These are phyloP conservation scores for Zaprionus nigranus DNA, from an alignment of 1,140 invertebrate species.

Conservation along the genomic window DNA sequence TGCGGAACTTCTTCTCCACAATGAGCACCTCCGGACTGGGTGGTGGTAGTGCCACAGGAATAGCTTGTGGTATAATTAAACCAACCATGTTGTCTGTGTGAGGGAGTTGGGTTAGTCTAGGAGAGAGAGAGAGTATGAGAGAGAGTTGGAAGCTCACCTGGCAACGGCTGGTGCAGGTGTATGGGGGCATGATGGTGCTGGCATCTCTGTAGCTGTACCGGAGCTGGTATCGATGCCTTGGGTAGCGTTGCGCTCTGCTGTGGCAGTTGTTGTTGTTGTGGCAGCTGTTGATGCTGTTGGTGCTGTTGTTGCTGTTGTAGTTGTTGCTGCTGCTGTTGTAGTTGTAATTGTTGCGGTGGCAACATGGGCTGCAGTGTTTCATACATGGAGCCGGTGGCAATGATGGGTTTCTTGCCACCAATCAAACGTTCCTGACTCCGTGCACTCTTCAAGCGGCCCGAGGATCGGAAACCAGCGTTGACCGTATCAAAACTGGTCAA, in stretches of 20 bases:
- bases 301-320: conserved; percentile 19
- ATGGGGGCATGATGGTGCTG: conserved; percentile 76
- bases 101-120: neutral
- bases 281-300: conserved; percentile 41
- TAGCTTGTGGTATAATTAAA: conserved; percentile 64
- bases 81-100: conserved; percentile 66
- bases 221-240: conserved; percentile 62
- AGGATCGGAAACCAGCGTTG: conserved; percentile 85
- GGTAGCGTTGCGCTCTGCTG: conserved; percentile 62
- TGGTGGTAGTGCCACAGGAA: conserved; percentile 59
- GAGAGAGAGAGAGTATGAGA: no score
- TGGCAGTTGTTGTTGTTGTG: conserved; percentile 41
- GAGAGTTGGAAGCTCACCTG: conserved; percentile 31
- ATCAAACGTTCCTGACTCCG: conserved; percentile 89
- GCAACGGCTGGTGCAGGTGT: conserved; percentile 71
- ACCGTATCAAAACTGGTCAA: conserved; percentile 92
- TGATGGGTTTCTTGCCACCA: conserved; percentile 87
- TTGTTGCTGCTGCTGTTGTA: conserved; percentile 29
- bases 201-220: conserved; percentile 63
- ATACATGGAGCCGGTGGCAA: conserved; percentile 70
- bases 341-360: conserved; percentile 42
- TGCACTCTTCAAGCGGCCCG: conserved; percentile 85
- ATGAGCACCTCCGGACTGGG: conserved; percentile 78
- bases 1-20: conserved; percentile 91
- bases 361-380: conserved; percentile 71